phyloP scores from a whole-genome alignment of 2,797 vertebrate species.

The Trichosurus vulpecula region DNA sequence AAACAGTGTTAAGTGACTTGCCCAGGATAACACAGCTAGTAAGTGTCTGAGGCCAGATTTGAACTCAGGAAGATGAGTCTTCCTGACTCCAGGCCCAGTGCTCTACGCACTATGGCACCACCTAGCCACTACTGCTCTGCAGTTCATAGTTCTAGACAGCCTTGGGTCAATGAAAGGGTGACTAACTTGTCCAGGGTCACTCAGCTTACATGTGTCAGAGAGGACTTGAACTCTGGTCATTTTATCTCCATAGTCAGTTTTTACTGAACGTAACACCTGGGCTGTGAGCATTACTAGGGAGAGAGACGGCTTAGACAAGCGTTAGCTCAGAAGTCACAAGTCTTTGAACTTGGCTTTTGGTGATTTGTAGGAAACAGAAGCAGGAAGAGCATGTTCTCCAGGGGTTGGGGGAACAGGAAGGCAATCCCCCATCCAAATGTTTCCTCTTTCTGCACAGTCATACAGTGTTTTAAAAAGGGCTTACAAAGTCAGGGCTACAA shows the following conservation, averaged over 20 bases:
- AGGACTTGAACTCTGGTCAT: too few relatives aligned
- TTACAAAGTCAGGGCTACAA: not conserved
- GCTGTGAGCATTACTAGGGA: not conserved
- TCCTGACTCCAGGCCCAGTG: too few relatives aligned
- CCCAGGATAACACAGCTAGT: not conserved
- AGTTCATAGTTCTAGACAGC: not conserved
- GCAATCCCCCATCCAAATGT: not conserved
- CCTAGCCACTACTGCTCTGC: not conserved
- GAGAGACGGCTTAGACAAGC: not conserved
- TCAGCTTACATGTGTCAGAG: not conserved
- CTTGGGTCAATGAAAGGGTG: not conserved
- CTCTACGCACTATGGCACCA: not conserved
- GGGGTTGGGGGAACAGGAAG: not conserved
- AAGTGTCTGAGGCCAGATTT: not conserved
- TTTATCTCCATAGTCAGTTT: not conserved
- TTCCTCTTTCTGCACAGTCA: not conserved
- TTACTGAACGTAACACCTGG: not conserved
- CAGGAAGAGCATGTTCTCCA: not conserved
- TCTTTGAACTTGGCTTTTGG: not conserved
- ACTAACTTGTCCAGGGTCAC: not conserved
- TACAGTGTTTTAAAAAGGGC: not conserved
- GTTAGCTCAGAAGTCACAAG: not conserved
- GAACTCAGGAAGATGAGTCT: not conserved
- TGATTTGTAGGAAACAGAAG: not conserved
- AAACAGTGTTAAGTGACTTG: not conserved